Evolutionary conservation across 2,888 invertebrate genomes (phyloP), one percentile per base, ranked within the genome.

Genomic region (Drosophila kuntzei): DNA sequence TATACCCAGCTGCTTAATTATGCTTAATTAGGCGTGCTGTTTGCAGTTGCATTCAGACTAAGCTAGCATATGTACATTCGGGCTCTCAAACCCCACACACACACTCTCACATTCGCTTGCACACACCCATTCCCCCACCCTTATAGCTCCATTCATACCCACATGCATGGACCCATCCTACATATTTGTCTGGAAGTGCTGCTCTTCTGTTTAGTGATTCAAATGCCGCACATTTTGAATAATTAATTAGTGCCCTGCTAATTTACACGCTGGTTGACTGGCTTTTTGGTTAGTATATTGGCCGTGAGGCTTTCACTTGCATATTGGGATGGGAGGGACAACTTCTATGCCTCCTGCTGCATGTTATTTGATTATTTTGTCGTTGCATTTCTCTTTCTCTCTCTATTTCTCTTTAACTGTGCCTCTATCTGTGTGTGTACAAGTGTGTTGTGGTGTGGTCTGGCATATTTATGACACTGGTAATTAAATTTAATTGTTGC

Each of bases 391-490:
- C 53, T 36, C 51, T 47, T 41, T 43, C 32, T 53, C 27, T n/a
- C 20, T 50, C 18, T 22, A 6, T 50, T 22, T 53, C 27, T 32
- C 32, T 32, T 34, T 34, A 18, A 11, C 46, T 27, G 11, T 16
- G 46, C 51, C 11, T 36, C 18, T 65, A 37, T 58, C 27, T 54
- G 39, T 46, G 16, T 50, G 16, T 55, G 55, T 36, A 41, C 36
- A 27, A 60, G 43, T 68, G 65, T 46, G 57, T 34, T 66, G 68
- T 54, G 70, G 61, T 67, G 60, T 71, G 72, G 68, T 70, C 67
- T 89, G 87, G 84, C 87, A 85, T 89, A 85, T 89, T 89, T 89
- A 85, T 89, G 84, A 87, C 87, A 89, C 80, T 87, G 80, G 84
- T 85, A 89, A 85, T 85, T 85, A 85, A 85, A 87, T 85, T 85